phyloP scores from a whole-genome alignment of 2,888 invertebrate genomes.

The Mycalesis mineus region DNA sequence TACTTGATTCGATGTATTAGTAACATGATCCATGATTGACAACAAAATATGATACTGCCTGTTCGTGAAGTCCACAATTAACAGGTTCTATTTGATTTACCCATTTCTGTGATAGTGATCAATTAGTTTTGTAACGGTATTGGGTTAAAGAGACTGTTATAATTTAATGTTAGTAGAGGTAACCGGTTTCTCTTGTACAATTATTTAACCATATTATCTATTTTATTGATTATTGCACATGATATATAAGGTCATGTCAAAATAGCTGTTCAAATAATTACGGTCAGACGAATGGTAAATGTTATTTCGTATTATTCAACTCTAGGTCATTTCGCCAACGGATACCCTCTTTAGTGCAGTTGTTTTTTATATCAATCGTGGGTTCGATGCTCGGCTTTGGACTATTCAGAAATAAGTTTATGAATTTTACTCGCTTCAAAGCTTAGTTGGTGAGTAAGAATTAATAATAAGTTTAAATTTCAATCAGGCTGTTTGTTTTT shows the following conservation, averaged over 20 bases:
- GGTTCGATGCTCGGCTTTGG: too few relatives aligned
- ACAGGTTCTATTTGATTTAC: conserved; percentile 22
- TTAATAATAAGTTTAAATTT: too few relatives aligned
- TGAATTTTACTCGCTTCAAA: too few relatives aligned
- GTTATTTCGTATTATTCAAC: background rate
- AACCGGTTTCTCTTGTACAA: background rate
- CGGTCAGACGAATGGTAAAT: too few relatives aligned
- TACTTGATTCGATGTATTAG: background rate
- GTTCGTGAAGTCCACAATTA: conserved; percentile 10
- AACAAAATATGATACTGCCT: conserved; percentile 12
- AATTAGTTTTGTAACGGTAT: conserved; percentile 21
- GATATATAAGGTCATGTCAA: background rate
- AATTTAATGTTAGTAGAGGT: conserved; percentile 5
- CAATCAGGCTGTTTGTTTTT: too few relatives aligned
- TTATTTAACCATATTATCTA: background rate
- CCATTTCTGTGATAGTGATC: conserved; percentile 20
- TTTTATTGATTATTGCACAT: background rate
- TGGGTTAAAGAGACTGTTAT: conserved; percentile 10
- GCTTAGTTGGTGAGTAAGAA: too few relatives aligned
- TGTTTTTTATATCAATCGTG: too few relatives aligned
- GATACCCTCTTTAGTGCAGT: too few relatives aligned
- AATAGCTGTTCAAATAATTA: too few relatives aligned
- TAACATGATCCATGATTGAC: conserved; percentile 12
- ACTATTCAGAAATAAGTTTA: too few relatives aligned
- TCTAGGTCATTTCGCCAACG: too few relatives aligned